Evolutionary conservation across 2,888 invertebrate genomes (phyloP).

Genomic region (Xanthorhoe designata): DNA sequence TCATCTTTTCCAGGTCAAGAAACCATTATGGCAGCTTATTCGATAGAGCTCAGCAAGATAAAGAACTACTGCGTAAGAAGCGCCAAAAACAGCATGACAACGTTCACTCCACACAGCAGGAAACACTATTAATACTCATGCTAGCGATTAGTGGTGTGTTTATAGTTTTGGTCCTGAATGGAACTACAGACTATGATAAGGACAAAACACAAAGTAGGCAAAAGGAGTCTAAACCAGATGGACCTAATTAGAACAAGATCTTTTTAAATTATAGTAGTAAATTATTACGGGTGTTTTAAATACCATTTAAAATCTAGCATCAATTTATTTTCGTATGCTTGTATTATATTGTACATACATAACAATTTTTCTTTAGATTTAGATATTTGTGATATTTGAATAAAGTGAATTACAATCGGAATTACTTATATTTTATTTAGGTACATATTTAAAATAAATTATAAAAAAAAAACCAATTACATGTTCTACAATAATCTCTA

Average conservation of each 20-base stretch:
- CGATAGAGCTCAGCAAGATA: conserved; percentile 61
- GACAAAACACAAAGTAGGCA: conserved; percentile 41
- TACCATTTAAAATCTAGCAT: conserved; percentile 27
- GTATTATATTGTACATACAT: conserved; percentile 69
- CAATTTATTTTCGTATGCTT: conserved; percentile 45
- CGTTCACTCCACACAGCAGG: conserved; percentile 53
- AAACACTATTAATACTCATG: conserved; percentile 58
- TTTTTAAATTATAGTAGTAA: conserved; percentile 5
- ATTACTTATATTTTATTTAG: conserved; percentile 10
- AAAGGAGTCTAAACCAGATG: conserved; percentile 3
- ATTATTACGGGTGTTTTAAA: conserved; percentile 26
- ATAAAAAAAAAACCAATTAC: too few relatives aligned
- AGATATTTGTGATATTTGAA: conserved; percentile 53
- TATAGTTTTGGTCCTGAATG: conserved; percentile 54
- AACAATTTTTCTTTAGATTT: conserved; percentile 43
- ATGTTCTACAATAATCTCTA: too few relatives aligned
- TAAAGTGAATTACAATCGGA: conserved; percentile 37
- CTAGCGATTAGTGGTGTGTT: conserved; percentile 57
- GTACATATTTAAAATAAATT: too few relatives aligned
- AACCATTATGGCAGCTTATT: conserved; percentile 81
- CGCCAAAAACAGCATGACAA: conserved; percentile 46
- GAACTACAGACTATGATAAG: conserved; percentile 64
- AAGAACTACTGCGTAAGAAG: conserved; percentile 54
- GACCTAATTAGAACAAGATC: neutral
- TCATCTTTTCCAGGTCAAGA: conserved; percentile 69